Evolutionary conservation across 1,140 invertebrate genomes (phyloP).

Genomic region (Heliothis subflexa): DNA sequence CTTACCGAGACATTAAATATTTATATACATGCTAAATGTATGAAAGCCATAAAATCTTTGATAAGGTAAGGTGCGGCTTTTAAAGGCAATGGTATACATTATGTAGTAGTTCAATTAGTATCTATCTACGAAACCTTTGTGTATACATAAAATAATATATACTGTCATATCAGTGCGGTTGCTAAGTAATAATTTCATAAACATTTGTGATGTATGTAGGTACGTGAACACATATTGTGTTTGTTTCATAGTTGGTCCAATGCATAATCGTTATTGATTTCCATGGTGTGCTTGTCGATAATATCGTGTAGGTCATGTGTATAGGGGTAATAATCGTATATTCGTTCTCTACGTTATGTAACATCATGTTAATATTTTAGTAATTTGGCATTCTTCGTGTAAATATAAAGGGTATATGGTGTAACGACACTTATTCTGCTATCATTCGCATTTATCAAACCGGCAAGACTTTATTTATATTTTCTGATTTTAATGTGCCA

Average conservation of each 20-base stretch:
- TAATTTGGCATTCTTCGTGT: conserved; percentile 41
- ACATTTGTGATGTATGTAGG: conserved; percentile 38
- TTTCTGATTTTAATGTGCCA: conserved; percentile 16
- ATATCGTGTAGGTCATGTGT: conserved; percentile 56
- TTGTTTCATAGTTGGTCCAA: conserved; percentile 34
- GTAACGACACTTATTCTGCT: conserved; percentile 36
- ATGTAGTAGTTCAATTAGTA: background rate
- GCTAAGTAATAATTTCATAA: conserved; percentile 42
- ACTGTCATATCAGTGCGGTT: conserved; percentile 42
- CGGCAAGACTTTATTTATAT: conserved; percentile 21
- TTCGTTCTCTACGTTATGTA: conserved; percentile 36
- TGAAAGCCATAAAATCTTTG: too few species aligned
- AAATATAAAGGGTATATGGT: conserved; percentile 24
- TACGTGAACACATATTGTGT: conserved; percentile 40
- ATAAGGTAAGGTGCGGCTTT: too few species aligned
- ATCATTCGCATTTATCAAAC: conserved; percentile 33
- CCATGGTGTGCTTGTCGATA: conserved; percentile 56
- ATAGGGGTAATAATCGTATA: conserved; percentile 36
- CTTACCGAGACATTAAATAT: too few species aligned
- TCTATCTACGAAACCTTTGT: conserved; percentile 31
- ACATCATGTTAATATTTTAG: conserved; percentile 27
- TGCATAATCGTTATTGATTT: conserved; percentile 54
- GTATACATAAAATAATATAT: conserved; percentile 22
- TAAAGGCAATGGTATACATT: background rate
- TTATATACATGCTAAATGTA: too few species aligned